Base-by-base conservation (phyloP, 1,140 invertebrate species). In the Hyles vespertilio region DNA sequence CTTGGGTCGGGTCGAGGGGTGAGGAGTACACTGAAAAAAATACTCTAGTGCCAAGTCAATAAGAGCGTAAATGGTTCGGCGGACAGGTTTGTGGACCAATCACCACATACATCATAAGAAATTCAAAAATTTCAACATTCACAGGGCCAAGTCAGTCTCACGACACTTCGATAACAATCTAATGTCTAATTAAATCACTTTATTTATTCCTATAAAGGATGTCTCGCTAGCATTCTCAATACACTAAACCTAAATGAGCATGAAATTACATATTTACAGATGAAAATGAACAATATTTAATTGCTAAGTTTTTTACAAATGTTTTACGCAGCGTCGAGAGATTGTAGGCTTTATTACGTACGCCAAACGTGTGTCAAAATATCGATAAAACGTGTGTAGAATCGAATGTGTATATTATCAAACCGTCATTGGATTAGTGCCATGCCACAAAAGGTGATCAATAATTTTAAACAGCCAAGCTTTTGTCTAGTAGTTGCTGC, bases 1-100 rank as follows among this genome's bases (percentile, higher is more conserved):
- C 81, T 72, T 66, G 77, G 77, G 76, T 81, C 77, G 70, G 82
- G 82, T 81, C 79, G 79, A 79, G 81, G 81, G 82, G 82, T 84
- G 81, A 81, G 81, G 87, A 79, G 72, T 73, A 86, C 87, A 89
- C 89, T 90, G 89, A 89, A 89, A 89, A 86, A 89, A 86, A 90
- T 81, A 83, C 83, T 89, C 88, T 90, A 89, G 83, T 85, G 89
- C 89, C 84, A 85, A 76, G 78, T 85, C 77, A 81, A 84, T 84
- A 84, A 77, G 79, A 80, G 74, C 83, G 63, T 71, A 77, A 79
- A 76, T 62, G 63, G 77, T 79, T 74, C 79, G 77, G 77, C 79
- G 63, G 70, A 65, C 67, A 70, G 71, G 69, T 72, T 56, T 51
- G 57, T 67, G 54, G 51, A 59, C 61, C 50, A 49, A 46, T 56